Evolutionary conservation across 2,113 vertebrate species (phyloP), one percentile per base, ranked within the genome.

Genomic region (Oceanodroma tethys): DNA sequence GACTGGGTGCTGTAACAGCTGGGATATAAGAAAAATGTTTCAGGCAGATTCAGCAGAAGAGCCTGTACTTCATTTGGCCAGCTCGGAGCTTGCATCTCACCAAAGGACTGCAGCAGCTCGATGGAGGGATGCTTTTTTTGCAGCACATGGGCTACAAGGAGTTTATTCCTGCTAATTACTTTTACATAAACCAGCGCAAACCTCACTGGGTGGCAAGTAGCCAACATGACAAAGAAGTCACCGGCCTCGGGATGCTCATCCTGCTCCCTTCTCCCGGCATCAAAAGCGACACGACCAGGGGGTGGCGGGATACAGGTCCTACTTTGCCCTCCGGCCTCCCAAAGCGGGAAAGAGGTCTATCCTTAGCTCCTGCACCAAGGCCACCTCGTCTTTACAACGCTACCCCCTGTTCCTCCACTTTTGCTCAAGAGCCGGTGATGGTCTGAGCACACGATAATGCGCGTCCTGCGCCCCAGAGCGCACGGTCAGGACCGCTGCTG

Each of bases 1-100:
- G 38, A 91, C 94, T 96, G 94, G 91, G 84, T 97, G 93, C 93
- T 95, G 93, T 96, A 97, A 97, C 97, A 97, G 96, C 97, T 97
- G 96, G 94, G 86, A 95, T 81, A 93, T 25, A 95, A 95, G 95
- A 93, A 95, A 96, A 97, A 97, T 52, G 83, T 97, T 97, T 95
- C 93, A 97, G 88, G 91, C 93, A 93, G 88, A 97, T 96, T 97
- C 95, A 97, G 81, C 88, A 96, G 91, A 97, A 89, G 95, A 97
- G 94, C 91, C 93, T 95, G 94, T 94, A 80, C 89, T 94, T 96
- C 83, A 95, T 94, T 96, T 93, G 91, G 81, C 93, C 94, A 48
- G 66, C 95, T 95, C 16, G 1, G 83, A 89, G 80, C 81, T 72
- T 95, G 45, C 68, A 68, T 91, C 91, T 95, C 78, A 80, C 89